A percentile compares a stretch with the other conserved stretches of the same genome.
These are phyloP conservation scores for Eumacrocentrus americanus DNA, from an alignment of 2,888 invertebrate genomes.

Conservation along the genomic window DNA sequence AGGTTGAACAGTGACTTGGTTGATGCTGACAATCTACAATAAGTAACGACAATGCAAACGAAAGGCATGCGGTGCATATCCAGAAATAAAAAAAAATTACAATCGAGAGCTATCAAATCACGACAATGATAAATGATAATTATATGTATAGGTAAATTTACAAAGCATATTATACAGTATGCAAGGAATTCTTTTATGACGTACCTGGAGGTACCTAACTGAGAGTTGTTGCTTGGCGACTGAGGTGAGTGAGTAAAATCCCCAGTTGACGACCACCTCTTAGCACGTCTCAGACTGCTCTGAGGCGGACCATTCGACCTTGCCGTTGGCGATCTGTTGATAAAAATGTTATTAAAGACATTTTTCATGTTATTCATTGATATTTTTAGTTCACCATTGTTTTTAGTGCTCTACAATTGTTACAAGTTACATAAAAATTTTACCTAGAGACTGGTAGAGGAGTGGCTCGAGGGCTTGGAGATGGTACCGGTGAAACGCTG, in stretches of 20 bases:
- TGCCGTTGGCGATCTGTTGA: constrained; percentile 66
- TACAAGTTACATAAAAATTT: no score
- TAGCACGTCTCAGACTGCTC: constrained; percentile 66
- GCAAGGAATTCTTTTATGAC: constrained; percentile 17
- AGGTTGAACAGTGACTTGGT: constrained; percentile 63
- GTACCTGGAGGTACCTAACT: constrained; percentile 63
- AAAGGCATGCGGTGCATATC: constrained; percentile 58
- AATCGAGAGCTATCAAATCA: no score
- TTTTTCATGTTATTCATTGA: no score
- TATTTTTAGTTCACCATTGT: no score
- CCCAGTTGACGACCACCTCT: constrained; percentile 84
- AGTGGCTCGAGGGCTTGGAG: constrained; percentile 75
- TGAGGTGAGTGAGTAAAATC: constrained; percentile 72
- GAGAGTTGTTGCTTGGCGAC: constrained; percentile 53
- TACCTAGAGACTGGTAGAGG: constrained; percentile 66
- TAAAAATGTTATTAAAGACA: no score
- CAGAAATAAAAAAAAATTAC: constrained; percentile 28
- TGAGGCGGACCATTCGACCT: constrained; percentile 66
- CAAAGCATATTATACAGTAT: constrained; percentile 22
- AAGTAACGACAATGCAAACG: constrained; percentile 53
- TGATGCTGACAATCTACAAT: constrained; percentile 60
- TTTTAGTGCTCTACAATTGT: no score
- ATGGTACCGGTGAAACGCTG: constrained; percentile 83
- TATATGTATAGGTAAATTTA: constrained; percentile 5
- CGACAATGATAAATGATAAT: constrained; percentile 24